A percentile compares a stretch with the other conserved stretches of the same genome.
These are phyloP conservation scores for Poeciliopsis gracilis DNA, from an alignment of 2,797 vertebrate genomes.

Conservation along the genomic window DNA sequence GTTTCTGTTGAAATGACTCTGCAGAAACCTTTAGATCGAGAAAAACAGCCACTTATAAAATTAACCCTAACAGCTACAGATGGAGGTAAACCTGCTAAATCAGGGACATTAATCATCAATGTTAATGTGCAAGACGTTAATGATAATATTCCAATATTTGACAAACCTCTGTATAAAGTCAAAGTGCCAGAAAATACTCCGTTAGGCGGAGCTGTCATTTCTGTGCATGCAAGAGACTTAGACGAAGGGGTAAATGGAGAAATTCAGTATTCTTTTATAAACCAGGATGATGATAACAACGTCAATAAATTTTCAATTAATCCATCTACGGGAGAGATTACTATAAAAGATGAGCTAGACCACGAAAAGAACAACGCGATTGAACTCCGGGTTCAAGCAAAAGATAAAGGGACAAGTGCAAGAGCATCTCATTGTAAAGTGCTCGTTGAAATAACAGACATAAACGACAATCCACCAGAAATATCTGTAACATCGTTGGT, in stretches of 20 bases:
- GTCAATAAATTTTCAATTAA: conserved; percentile 75
- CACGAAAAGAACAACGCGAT: conserved; percentile 76
- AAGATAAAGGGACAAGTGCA: conserved; percentile 73
- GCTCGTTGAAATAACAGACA: conserved; percentile 73
- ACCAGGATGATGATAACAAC: conserved; percentile 83
- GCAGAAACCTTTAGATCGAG: conserved; percentile 81
- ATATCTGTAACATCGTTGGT: conserved; percentile 67
- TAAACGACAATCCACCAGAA: conserved; percentile 74
- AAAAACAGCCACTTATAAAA: conserved; percentile 68
- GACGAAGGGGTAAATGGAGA: conserved; percentile 40
- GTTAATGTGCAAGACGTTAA: conserved; percentile 62
- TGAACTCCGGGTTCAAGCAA: conserved; percentile 78
- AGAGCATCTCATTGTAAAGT: conserved; percentile 78
- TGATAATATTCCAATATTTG: conserved; percentile 57
- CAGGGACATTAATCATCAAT: conserved; percentile 71
- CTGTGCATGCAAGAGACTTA: conserved; percentile 64
- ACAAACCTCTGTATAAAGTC: conserved; percentile 51
- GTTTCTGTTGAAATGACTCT: conserved; percentile 87
- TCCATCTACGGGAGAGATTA: conserved; percentile 77
- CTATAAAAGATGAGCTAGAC: conserved; percentile 68
- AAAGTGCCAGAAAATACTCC: conserved; percentile 45
- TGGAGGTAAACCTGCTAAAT: conserved; percentile 78
- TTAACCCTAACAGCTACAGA: conserved; percentile 80
- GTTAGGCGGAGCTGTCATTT: conserved; percentile 59
- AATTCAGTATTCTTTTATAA: conserved; percentile 44